Percentiles rank a stretch among this genome's conserved stretches.
Evolutionary conservation across 2,113 vertebrate genomes (phyloP).

Genomic region (Pseudorectes ferrugineus): DNA sequence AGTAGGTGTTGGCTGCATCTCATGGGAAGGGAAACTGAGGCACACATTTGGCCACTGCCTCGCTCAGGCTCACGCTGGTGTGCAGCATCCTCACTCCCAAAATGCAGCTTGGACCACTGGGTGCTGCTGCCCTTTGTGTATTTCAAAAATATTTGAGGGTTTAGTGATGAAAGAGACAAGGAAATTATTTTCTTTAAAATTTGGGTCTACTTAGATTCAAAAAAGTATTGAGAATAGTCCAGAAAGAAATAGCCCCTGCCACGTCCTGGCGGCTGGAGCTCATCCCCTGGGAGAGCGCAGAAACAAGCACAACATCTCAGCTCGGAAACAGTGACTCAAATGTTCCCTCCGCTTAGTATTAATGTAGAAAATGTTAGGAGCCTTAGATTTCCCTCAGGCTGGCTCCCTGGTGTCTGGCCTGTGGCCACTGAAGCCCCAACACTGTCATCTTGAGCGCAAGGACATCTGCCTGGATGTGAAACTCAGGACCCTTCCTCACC

Average conservation of each 20-base stretch:
- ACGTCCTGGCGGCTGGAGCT: not conserved
- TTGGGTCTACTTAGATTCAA: not conserved
- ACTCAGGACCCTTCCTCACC: not conserved
- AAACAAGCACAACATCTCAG: not conserved
- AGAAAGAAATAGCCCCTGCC: not conserved
- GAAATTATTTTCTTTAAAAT: not conserved
- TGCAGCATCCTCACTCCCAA: not conserved
- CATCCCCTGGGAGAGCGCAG: not conserved
- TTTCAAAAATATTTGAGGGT: not conserved
- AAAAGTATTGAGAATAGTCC: not conserved
- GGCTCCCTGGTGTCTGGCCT: not conserved
- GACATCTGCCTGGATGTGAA: not conserved
- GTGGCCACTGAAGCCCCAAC: not conserved
- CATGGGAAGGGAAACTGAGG: not conserved
- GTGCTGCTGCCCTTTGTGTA: not conserved
- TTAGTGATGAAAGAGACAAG: not conserved
- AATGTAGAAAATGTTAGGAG: not conserved
- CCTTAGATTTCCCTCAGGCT: not conserved
- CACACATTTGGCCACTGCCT: not conserved
- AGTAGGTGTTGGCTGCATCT: not conserved
- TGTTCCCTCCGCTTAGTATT: not conserved
- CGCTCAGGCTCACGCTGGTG: not conserved
- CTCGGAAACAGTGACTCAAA: accelerated
- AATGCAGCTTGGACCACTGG: not conserved
- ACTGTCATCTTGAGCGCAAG: accelerated